Percentiles rank a stretch among this genome's conserved stretches.
These are phyloP conservation scores for Tricholaema leucomelas DNA, from an alignment of 2,113 vertebrate species.

Conservation along the genomic window DNA sequence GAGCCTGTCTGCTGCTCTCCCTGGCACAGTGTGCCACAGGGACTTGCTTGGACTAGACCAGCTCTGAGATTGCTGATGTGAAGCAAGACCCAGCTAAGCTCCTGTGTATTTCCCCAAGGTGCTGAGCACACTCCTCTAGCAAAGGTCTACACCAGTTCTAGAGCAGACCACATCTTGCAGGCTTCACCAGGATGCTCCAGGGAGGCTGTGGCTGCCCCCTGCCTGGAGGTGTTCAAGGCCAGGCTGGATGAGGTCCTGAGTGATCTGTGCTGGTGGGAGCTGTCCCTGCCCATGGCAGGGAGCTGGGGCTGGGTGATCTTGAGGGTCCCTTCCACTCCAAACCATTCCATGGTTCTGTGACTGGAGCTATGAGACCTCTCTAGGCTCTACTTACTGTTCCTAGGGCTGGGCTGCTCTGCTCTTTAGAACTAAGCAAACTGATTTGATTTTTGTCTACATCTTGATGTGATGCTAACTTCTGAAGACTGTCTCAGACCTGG, in stretches of 20 bases:
- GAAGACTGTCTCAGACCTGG: background rate
- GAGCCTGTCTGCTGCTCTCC: background rate
- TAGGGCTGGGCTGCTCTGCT: background rate
- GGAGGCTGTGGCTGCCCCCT: too few relatives aligned
- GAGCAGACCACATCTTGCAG: background rate
- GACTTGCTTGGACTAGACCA: background rate
- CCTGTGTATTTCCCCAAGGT: background rate
- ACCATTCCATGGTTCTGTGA: too few relatives aligned
- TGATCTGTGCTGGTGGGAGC: too few relatives aligned
- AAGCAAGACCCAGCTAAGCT: background rate
- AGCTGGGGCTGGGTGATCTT: too few relatives aligned
- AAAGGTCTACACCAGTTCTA: background rate
- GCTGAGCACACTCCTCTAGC: background rate
- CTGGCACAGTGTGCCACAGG: background rate
- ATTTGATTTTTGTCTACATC: background rate
- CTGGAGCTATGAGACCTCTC: background rate
- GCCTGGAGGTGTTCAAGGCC: too few relatives aligned
- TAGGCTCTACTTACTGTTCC: background rate
- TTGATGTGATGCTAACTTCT: background rate
- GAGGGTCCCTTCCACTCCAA: too few relatives aligned
- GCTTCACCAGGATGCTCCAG: background rate
- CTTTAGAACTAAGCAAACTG: background rate
- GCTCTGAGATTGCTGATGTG: background rate
- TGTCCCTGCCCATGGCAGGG: too few relatives aligned
- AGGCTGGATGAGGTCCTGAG: too few relatives aligned